Evolutionary conservation across 2,888 invertebrate species (phyloP), one percentile per base, ranked within the genome.

Genomic region (Oxycera nigricornis): DNA sequence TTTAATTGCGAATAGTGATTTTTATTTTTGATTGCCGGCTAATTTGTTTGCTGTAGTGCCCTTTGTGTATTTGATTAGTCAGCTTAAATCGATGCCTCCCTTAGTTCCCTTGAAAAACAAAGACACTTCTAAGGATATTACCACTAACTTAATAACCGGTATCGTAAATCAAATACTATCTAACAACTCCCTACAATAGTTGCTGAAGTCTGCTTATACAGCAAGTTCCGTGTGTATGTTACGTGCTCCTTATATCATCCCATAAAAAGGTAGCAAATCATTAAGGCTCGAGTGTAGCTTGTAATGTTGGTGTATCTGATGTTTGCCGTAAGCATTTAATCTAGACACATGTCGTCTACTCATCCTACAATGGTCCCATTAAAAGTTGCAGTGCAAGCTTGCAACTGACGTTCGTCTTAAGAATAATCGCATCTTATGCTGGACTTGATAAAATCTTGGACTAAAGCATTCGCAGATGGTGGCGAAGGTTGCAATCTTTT

Each of bases 91-190:
- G n/a, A n/a, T n/a, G n/a, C n/a, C n/a, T n/a, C n/a, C n/a, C n/a
- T n/a, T n/a, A n/a, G n/a, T n/a, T n/a, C n/a, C n/a, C n/a, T n/a
- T n/a, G n/a, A n/a, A n/a, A n/a, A n/a, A n/a, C n/a, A n/a, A n/a
- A n/a, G n/a, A n/a, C n/a, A n/a, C n/a, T n/a, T n/a, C n/a, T n/a
- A n/a, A n/a, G n/a, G n/a, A n/a, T n/a, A n/a, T n/a, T n/a, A n/a
- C n/a, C 28, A n/a, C 17, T 2, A 11, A 22, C 24, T n/a, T 41
- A 41, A 67, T 67, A 46, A 67, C 46, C 46, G 67, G 67, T 41
- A 67, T 26, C 67, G 46, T 67, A 46, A 67, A 67, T 67, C 39
- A 39, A 26, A 35, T 2, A 14, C 59, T 30, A 30, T 59, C 17
- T 0, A 2, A 7, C 11, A 30, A 28, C 14, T 20, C 3, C n/a